Base-by-base conservation (phyloP, 2,888 invertebrate genomes). In the Piscicola geometra region DNA sequence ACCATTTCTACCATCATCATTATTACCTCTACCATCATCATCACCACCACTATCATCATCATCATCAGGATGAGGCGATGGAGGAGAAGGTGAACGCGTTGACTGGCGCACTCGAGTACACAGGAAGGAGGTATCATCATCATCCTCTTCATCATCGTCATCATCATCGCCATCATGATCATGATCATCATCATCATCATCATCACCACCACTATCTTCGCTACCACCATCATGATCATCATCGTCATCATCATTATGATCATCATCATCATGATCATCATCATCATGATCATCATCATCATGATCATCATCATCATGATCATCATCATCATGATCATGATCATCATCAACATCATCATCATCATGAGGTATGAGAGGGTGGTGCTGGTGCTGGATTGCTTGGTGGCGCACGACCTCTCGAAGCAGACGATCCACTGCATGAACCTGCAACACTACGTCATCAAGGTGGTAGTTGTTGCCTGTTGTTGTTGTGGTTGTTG, bases 401-500 rank as follows among this genome's bases (percentile, higher is more conserved):
- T 91, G 5, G 89, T 89, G 1, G 88, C 90, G 0, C 91, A 91
- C 82, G 90, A 91, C 82, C 89, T 88, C 81, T 87, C 87, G 80
- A 84, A 86, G 18, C 83, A 85, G 79, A 87, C 88, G 83, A 77
- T 78, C 1, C 79, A 80, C 71, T 78, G 90, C 32, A 88, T 90
- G 50, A 91, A 90, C 83, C 86, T 91, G 1, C 91, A 91, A 82
- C 90, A 91, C 81, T 91, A 91, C 82, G 90, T 92, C 32, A 91
- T 91, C 70, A 89, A 89, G 60, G 60, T 56, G 60, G 25, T 5
- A 25, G 3, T 25, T 18, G 3, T 56, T 15, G 3, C n/a, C n/a
- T 9, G 3, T 25, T 56, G n/a, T 25, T 56, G 9, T 9, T 18
- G 9, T 56, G 25, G 9, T 56, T 25, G 60, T 56, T 56, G 9